Base-by-base conservation (phyloP, 2,113 vertebrate species). In the Mustela nigripes region DNA sequence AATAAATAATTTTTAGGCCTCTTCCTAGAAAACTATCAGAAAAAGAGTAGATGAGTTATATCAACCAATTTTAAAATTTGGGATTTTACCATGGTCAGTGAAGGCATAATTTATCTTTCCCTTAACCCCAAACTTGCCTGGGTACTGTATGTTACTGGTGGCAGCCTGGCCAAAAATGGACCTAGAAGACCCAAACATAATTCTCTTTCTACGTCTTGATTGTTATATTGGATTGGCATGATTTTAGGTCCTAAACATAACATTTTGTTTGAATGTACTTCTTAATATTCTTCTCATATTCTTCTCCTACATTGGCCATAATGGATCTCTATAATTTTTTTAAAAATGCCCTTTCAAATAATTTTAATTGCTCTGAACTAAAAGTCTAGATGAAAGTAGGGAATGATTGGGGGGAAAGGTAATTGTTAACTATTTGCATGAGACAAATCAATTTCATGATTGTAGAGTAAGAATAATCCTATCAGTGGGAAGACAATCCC, bases 101-200 rank as follows among this genome's bases (percentile, higher is more conserved):
- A 83, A 31, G 22, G 3, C 6, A 28, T n/a, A 9, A 67, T 18
- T 22, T 42, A 73, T 12, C 4, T 87, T 67, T 90, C 1, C 0
- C 19, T 84, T 28, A 88, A 33, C 10, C 3, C 0, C 11, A 62
- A 69, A 58, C 7, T 63, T 15, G 1, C 5, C 1, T 48, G 18
- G 4, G 11, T 71, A 22, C 4, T 65, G 31, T 8, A 50, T 78
- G 15, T 36, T 82, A 48, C 7, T 78, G 19, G 7, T n/a, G 11
- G 11, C 33, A 81, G 3, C 10, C 18, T 42, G 11, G 18, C 31
- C 21, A n/a, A 65, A 50, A 62, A 3, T 0, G 1, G 0, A n/a
- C 10, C 4, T 6, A 26, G 3, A 18, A 14, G 18, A 56, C 65
- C 73, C 4, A 24, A n/a, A 60, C 4, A n/a, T 81, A 2, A 71